phyloP scores from a whole-genome alignment of 2,888 invertebrate species.

The Nymphalis polychloros region DNA sequence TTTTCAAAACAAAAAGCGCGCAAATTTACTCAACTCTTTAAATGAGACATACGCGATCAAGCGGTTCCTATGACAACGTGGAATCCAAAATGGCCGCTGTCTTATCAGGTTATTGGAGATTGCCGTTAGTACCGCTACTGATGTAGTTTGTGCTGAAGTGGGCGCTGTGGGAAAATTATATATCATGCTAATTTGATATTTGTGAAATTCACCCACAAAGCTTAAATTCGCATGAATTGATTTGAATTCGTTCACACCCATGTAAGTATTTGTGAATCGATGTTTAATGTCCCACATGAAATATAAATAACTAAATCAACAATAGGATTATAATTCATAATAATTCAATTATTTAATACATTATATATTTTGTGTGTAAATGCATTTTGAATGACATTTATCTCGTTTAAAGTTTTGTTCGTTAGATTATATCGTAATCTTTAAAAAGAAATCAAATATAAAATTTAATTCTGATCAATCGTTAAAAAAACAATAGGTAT shows the following conservation, averaged over 20 bases:
- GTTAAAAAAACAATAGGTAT: no score
- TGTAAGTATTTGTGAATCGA: not conserved
- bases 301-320: not conserved
- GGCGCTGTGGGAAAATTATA: not conserved
- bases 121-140: constrained; percentile 36
- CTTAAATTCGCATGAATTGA: not conserved
- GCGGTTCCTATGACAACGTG: constrained; percentile 65
- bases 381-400: no score
- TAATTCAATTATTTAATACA: no score
- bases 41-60: constrained; percentile 54
- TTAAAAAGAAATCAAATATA: no score
- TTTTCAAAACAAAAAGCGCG: not conserved
- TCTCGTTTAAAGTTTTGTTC: no score
- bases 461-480: no score
- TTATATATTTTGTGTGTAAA: no score
- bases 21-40: constrained; percentile 1
- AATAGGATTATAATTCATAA: not conserved
- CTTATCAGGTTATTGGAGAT: constrained; percentile 61
- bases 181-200: constrained; percentile 11
- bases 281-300: not conserved
- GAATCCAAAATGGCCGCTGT: constrained; percentile 70
- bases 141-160: constrained; percentile 3
- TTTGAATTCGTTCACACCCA: not conserved
- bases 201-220: constrained; percentile 1
- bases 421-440: no score